Evolutionary conservation across 1,140 invertebrate species (phyloP).

Genomic region (Phymorhynchus buccinoides): DNA sequence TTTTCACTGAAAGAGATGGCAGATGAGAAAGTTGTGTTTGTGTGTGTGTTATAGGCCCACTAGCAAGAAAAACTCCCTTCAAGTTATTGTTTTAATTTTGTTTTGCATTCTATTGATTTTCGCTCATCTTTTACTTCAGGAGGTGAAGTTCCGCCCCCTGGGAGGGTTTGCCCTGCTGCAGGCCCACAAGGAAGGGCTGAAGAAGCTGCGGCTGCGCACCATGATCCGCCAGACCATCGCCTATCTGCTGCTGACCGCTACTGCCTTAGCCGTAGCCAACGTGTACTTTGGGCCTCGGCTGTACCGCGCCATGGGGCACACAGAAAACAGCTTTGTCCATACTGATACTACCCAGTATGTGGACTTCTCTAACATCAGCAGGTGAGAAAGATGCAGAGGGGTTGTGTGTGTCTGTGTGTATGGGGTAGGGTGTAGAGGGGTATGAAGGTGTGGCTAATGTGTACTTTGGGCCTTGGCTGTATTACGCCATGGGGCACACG

Average conservation of each 20-base stretch:
- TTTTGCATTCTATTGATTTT: too few relatives aligned
- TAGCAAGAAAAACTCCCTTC: too few relatives aligned
- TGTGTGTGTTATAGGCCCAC: too few relatives aligned
- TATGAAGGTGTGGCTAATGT: constrained; percentile 34
- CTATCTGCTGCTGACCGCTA: constrained; percentile 61
- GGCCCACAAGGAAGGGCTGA: constrained; percentile 64
- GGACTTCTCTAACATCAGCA: constrained; percentile 55
- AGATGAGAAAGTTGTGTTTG: too few relatives aligned
- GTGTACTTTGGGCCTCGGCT: constrained; percentile 50
- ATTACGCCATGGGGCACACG: constrained; percentile 46
- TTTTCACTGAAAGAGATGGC: too few relatives aligned
- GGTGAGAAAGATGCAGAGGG: constrained; percentile 24
- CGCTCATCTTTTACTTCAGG: constrained; percentile 58
- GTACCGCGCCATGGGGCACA: constrained; percentile 48
- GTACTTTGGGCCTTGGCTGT: constrained; percentile 52
- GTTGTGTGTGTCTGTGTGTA: too few relatives aligned
- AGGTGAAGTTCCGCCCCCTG: constrained; percentile 65
- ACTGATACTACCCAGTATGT: constrained; percentile 37
- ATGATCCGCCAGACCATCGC: constrained; percentile 63
- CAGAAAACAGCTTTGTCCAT: constrained; percentile 49
- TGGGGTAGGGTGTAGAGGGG: neutral
- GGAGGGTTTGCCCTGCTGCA: constrained; percentile 66
- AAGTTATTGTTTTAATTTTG: too few relatives aligned
- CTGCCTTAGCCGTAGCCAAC: constrained; percentile 60
- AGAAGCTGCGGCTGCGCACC: constrained; percentile 57